These are phyloP conservation scores for Thunnus albacares DNA, from an alignment of 2,797 vertebrate species.

Conservation along the genomic window DNA sequence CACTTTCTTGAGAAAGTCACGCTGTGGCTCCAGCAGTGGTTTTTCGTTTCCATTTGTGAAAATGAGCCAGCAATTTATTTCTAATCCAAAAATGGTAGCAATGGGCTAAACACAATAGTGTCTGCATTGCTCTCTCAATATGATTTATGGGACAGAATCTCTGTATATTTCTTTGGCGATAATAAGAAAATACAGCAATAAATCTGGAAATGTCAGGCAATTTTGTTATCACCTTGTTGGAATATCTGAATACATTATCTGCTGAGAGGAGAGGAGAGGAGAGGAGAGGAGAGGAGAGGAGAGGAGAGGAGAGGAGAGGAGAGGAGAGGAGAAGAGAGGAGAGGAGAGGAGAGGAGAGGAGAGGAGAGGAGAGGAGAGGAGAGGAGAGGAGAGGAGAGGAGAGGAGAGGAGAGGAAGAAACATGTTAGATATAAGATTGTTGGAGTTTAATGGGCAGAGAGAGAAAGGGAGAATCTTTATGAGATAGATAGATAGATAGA, in stretches of 20 bases:
- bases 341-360: conserved; percentile 25
- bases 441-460: conserved; percentile 7
- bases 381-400: conserved; percentile 39
- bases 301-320: conserved; percentile 31
- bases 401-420: conserved; percentile 15
- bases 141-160: conserved; percentile 89
- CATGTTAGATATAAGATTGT: conserved; percentile 37
- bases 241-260: conserved; percentile 87
- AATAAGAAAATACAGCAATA: conserved; percentile 90
- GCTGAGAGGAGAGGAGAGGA: conserved; percentile 29
- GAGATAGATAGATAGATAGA: conserved; percentile 10
- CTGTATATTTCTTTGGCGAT: conserved; percentile 87
- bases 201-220: conserved; percentile 90
- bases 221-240: conserved; percentile 88
- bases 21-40: conserved; percentile 65
- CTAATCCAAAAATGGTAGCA: conserved; percentile 83
- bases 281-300: neutral
- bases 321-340: conserved; percentile 26
- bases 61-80: conserved; percentile 89
- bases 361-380: neutral
- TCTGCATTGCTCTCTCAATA: conserved; percentile 79
- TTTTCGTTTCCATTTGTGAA: conserved; percentile 86
- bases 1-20: conserved; percentile 80
- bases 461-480: too few relatives aligned
- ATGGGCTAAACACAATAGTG: conserved; percentile 82